phyloP scores from a whole-genome alignment of 2,797 vertebrate genomes.

The Myotis planiceps region DNA sequence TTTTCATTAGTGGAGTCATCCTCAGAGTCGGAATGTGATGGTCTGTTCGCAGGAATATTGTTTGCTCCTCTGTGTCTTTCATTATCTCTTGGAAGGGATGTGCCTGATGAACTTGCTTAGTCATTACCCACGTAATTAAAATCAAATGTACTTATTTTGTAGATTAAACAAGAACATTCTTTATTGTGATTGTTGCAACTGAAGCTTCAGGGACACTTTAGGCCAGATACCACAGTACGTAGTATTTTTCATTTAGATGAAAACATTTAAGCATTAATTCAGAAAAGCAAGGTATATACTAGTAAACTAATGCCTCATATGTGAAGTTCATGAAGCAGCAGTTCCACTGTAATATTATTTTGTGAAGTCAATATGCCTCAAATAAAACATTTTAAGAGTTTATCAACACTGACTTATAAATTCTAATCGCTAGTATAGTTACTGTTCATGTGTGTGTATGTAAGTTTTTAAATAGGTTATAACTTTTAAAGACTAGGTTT shows the following conservation, averaged over 20 bases:
- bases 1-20: slow-evolving; percentile 87
- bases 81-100: slow-evolving; percentile 87
- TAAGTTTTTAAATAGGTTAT: slow-evolving; percentile 41
- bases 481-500: background rate
- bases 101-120: slow-evolving; percentile 85
- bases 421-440: background rate
- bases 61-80: slow-evolving; percentile 86
- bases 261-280: slow-evolving; percentile 81
- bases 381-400: slow-evolving; percentile 61
- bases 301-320: slow-evolving; percentile 75
- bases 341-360: slow-evolving; percentile 49
- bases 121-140: slow-evolving; percentile 89
- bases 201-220: slow-evolving; percentile 85
- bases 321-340: slow-evolving; percentile 68
- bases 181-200: slow-evolving; percentile 86
- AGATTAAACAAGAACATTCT: slow-evolving; percentile 87
- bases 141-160: slow-evolving; percentile 89
- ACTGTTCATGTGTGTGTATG: background rate
- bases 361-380: slow-evolving; percentile 52
- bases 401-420: slow-evolving; percentile 22
- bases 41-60: slow-evolving; percentile 86
- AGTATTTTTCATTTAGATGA: slow-evolving; percentile 82
- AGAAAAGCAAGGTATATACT: slow-evolving; percentile 65
- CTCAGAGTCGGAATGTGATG: slow-evolving; percentile 85
- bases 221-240: slow-evolving; percentile 79